Evolutionary conservation across 2,888 invertebrate genomes (phyloP).

Genomic region (Drosophila limbata): DNA sequence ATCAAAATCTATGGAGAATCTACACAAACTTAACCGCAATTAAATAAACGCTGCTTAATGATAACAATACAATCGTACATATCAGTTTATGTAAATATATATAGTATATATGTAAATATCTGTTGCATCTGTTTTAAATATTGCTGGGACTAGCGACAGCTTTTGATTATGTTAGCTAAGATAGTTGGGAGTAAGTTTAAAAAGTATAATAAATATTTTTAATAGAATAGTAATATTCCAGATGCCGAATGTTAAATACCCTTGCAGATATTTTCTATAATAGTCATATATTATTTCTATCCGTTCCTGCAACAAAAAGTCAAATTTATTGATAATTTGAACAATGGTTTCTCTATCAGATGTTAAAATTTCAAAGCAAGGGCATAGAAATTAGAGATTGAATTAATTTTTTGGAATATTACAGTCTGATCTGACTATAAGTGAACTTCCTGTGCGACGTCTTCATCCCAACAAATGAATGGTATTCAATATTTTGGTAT

Average conservation of each 20-base stretch:
- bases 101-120: slow-evolving; percentile 32
- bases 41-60: slow-evolving; percentile 43
- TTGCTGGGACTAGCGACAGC: slow-evolving; percentile 18
- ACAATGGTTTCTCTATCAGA: too few species aligned
- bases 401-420: neutral
- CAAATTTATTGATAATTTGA: too few species aligned
- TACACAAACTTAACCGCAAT: slow-evolving; percentile 70
- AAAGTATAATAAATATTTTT: neutral
- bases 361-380: too few species aligned
- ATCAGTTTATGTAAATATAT: slow-evolving; percentile 11
- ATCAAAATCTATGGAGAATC: slow-evolving; percentile 51
- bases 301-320: too few species aligned
- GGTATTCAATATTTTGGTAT: slow-evolving; percentile 11
- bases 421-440: slow-evolving; percentile 15
- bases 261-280: neutral
- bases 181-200: neutral
- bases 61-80: slow-evolving; percentile 31
- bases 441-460: neutral
- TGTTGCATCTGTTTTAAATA: slow-evolving; percentile 8
- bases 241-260: neutral
- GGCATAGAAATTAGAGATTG: too few species aligned
- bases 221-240: neutral
- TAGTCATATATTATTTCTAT: too few species aligned
- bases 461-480: slow-evolving; percentile 15
- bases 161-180: slow-evolving; percentile 1